Conservation (phyloP, 2,113 vertebrate genomes). For the Tamias sibiricus region DNA sequence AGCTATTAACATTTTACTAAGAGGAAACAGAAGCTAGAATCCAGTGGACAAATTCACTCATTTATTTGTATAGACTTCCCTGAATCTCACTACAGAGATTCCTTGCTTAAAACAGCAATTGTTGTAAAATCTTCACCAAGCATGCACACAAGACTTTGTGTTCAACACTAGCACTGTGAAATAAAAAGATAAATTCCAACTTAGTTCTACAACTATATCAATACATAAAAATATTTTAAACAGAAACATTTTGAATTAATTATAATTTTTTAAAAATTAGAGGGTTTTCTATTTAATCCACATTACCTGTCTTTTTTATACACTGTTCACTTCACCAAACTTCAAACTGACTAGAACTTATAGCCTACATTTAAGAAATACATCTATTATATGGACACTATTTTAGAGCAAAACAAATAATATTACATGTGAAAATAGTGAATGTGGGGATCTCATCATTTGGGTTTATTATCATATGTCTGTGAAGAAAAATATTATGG, state of each 20-base stretch:
- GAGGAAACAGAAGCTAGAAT: not conserved
- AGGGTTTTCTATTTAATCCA: not conserved
- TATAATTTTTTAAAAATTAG: not conserved
- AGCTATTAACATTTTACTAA: not conserved
- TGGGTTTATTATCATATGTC: not conserved
- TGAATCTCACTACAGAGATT: not conserved
- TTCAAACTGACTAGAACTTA: not conserved
- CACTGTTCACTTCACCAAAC: not conserved
- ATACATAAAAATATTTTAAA: not conserved
- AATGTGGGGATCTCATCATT: not conserved
- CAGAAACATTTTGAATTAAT: not conserved
- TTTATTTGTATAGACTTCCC: not conserved
- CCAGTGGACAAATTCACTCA: not conserved
- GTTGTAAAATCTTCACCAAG: not conserved
- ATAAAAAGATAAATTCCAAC: not conserved
- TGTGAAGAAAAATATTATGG: not conserved
- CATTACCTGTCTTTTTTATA: not conserved
- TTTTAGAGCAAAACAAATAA: not conserved
- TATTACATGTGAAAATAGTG: not conserved
- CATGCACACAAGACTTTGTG: rapidly evolving
- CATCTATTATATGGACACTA: not conserved
- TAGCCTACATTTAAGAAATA: not conserved
- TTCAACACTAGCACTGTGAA: not conserved
- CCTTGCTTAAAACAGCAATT: not conserved
- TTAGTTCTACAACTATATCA: not conserved